Evolutionary conservation across 2,888 invertebrate genomes (phyloP).

Genomic region (Eristalis tenax): DNA sequence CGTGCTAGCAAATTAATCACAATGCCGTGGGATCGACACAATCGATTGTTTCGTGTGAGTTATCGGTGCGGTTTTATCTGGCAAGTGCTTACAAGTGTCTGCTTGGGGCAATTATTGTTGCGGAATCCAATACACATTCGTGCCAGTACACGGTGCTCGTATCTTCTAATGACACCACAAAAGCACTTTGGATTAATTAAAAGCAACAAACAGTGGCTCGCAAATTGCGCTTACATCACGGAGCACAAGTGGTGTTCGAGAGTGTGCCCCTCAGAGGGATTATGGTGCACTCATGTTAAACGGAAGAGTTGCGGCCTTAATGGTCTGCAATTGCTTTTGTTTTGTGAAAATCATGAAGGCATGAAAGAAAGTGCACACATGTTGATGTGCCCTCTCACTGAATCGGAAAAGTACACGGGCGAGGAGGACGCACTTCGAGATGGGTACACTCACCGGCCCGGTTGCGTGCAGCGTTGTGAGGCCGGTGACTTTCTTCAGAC

Average conservation of each 20-base stretch:
- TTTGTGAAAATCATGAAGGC: slow-evolving; percentile 28
- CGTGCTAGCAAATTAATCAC: slow-evolving; percentile 57
- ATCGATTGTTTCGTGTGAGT: slow-evolving; percentile 27
- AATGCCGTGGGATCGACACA: slow-evolving; percentile 51
- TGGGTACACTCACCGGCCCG: not conserved
- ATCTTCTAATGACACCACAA: not conserved
- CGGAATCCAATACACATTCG: not conserved
- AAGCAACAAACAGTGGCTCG: slow-evolving; percentile 1
- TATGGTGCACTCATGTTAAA: slow-evolving; percentile 31
- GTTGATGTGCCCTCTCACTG: slow-evolving; percentile 52
- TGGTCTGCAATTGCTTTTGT: slow-evolving; percentile 29
- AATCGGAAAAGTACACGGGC: slow-evolving; percentile 55
- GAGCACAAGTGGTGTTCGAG: not conserved
- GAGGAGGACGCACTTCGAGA: not conserved
- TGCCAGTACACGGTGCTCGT: not conserved
- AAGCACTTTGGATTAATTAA: slow-evolving; percentile 10
- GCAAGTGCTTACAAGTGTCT: not conserved
- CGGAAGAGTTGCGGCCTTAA: slow-evolving; percentile 34
- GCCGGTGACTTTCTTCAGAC: not conserved
- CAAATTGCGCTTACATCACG: not conserved
- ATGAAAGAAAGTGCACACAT: slow-evolving; percentile 61
- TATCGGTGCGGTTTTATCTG: slow-evolving; percentile 29
- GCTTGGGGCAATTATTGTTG: slow-evolving; percentile 19
- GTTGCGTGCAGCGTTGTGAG: not conserved
- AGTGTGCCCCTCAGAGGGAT: too few relatives aligned